A percentile compares a stretch with the other conserved stretches of the same genome.
Evolutionary conservation across 2,113 vertebrate species (phyloP).

Genomic region (Felis chaus): DNA sequence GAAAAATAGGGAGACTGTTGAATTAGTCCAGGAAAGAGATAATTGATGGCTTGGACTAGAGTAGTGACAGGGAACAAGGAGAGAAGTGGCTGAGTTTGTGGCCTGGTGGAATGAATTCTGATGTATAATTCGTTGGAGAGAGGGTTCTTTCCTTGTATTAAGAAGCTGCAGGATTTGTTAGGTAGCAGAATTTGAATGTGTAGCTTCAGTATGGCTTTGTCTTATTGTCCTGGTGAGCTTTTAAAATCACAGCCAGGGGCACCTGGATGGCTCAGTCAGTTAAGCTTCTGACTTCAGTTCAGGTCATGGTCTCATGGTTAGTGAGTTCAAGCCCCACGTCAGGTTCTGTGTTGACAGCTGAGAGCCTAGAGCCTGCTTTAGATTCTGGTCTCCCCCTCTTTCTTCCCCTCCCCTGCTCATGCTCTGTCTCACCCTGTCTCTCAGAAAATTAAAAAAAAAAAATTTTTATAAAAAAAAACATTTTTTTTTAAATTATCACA

Average conservation of each 20-base stretch:
- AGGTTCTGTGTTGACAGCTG: too few species aligned
- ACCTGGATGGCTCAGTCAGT: too few species aligned
- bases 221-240: not conserved
- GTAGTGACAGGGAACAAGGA: not conserved
- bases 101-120: not conserved
- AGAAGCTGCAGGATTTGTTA: not conserved
- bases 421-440: too few species aligned
- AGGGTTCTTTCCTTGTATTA: not conserved
- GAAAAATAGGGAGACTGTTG: not conserved
- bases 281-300: too few species aligned
- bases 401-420: too few species aligned
- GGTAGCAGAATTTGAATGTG: slow-evolving; percentile 13
- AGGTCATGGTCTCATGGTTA: too few species aligned
- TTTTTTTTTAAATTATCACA: not conserved
- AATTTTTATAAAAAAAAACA: too few species aligned
- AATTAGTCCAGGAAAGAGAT: not conserved
- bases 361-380: too few species aligned
- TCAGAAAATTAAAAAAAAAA: too few species aligned
- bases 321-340: too few species aligned
- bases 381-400: too few species aligned
- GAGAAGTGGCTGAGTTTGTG: not conserved
- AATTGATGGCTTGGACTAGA: not conserved
- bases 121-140: not conserved
- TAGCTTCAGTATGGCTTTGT: not conserved
- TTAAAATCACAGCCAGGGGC: not conserved